These are phyloP conservation scores for Cynoglossus semilaevis DNA, from an alignment of 2,113 vertebrate species.

Conservation along the genomic window DNA sequence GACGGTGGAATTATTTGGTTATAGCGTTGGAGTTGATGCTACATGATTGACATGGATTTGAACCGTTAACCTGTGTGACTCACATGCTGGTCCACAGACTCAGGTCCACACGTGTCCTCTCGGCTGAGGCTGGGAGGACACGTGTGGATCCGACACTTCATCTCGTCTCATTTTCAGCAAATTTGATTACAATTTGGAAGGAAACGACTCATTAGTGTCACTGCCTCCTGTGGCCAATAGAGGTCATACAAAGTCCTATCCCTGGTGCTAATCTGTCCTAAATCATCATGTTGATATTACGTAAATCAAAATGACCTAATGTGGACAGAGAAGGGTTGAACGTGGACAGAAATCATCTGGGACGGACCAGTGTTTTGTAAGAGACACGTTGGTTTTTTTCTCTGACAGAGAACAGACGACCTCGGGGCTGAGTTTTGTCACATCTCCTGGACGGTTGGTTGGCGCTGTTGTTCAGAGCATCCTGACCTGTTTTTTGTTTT, in stretches of 20 bases:
- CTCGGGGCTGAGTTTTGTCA: constrained; percentile 39
- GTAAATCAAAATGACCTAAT: constrained; percentile 49
- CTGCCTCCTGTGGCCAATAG: constrained; percentile 31
- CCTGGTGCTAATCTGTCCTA: constrained; percentile 18
- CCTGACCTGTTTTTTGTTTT: constrained; percentile 34
- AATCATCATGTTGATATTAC: constrained; percentile 45
- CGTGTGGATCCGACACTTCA: not conserved
- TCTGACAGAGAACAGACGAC: constrained; percentile 50
- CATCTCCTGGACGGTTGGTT: constrained; percentile 31
- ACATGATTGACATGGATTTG: too few relatives aligned
- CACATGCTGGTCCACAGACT: too few relatives aligned
- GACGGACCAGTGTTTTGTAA: constrained; percentile 38
- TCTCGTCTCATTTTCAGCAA: not conserved
- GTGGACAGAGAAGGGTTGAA: constrained; percentile 39
- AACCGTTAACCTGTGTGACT: too few relatives aligned
- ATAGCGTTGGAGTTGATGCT: too few relatives aligned
- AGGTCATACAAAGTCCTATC: constrained; percentile 29
- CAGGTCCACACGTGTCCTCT: too few relatives aligned
- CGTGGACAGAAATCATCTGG: constrained; percentile 41
- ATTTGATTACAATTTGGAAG: constrained; percentile 22
- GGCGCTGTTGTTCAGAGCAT: constrained; percentile 14
- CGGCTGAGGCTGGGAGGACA: too few relatives aligned
- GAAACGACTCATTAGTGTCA: constrained; percentile 13
- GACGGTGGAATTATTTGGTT: too few relatives aligned
- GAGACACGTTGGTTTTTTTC: constrained; percentile 35